Evolutionary conservation across 2,797 vertebrate species (phyloP).

Genomic region (Heteromormyrus szaboi): DNA sequence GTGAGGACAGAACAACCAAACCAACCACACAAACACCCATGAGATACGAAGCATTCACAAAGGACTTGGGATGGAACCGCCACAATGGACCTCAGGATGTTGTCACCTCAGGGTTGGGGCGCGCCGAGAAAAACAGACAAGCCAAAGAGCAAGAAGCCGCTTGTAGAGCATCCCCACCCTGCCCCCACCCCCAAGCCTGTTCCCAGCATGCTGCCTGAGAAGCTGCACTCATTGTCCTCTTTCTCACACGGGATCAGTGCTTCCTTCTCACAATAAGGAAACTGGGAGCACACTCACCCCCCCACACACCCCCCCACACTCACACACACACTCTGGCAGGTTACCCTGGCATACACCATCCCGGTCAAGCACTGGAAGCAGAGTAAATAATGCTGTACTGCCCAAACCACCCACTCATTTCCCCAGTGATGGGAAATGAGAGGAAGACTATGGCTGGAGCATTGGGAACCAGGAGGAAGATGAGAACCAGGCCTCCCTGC

Average conservation of each 20-base stretch:
- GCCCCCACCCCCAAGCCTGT: slow-evolving; percentile 26
- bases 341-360: background rate
- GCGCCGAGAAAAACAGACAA: background rate
- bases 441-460: slow-evolving; percentile 30
- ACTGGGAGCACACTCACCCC: slow-evolving; percentile 26
- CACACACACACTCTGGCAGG: background rate
- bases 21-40: background rate
- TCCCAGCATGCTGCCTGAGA: slow-evolving; percentile 68
- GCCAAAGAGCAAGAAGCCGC: background rate
- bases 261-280: slow-evolving; percentile 63
- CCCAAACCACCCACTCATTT: slow-evolving; percentile 24
- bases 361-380: background rate
- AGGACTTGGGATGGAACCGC: background rate
- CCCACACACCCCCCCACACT: slow-evolving; percentile 2
- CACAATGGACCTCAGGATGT: background rate
- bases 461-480: slow-evolving; percentile 27
- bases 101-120: background rate
- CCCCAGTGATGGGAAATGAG: slow-evolving; percentile 29
- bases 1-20: background rate
- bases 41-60: background rate
- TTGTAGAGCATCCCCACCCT: background rate
- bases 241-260: slow-evolving; percentile 57
- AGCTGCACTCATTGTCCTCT: slow-evolving; percentile 45
- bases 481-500: slow-evolving; percentile 43
- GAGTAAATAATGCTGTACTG: background rate